Conservation (phyloP, 2,888 invertebrate genomes). For the Tenthredo livida region DNA sequence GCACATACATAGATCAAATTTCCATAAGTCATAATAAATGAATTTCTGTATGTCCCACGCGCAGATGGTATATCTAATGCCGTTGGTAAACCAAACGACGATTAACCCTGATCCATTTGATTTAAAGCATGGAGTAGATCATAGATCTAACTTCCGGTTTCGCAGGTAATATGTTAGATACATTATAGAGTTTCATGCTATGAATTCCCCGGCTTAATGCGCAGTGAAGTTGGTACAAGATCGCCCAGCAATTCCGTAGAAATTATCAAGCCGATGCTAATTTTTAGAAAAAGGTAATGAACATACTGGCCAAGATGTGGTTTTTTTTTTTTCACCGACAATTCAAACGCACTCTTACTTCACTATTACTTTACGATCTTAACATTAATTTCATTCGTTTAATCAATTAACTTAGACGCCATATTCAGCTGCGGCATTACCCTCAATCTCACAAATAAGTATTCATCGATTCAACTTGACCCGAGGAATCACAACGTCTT, state of each 20-base stretch:
- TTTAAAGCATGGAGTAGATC: background rate
- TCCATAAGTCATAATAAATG: conserved; percentile 2
- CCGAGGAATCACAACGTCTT: conserved; percentile 1
- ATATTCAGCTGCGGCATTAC: background rate
- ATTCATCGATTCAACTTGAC: conserved; percentile 34
- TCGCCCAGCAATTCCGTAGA: background rate
- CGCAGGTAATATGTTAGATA: background rate
- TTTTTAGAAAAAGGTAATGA: conserved; percentile 1
- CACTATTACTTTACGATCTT: background rate
- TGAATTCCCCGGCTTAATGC: background rate
- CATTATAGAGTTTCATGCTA: background rate
- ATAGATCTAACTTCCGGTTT: background rate
- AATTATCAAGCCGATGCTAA: conserved; percentile 42
- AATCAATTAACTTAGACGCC: background rate
- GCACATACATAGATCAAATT: background rate
- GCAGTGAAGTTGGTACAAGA: background rate
- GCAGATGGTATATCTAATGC: background rate
- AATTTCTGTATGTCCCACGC: conserved; percentile 34
- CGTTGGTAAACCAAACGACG: background rate
- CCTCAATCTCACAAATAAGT: background rate
- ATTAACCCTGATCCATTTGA: conserved; percentile 12
- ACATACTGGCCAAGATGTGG: background rate
- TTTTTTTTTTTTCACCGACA: background rate
- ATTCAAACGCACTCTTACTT: background rate
- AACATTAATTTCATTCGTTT: background rate